These are phyloP conservation scores for Callyntrura sp. DNA, from an alignment of 2,888 invertebrate species.

Conservation along the genomic window DNA sequence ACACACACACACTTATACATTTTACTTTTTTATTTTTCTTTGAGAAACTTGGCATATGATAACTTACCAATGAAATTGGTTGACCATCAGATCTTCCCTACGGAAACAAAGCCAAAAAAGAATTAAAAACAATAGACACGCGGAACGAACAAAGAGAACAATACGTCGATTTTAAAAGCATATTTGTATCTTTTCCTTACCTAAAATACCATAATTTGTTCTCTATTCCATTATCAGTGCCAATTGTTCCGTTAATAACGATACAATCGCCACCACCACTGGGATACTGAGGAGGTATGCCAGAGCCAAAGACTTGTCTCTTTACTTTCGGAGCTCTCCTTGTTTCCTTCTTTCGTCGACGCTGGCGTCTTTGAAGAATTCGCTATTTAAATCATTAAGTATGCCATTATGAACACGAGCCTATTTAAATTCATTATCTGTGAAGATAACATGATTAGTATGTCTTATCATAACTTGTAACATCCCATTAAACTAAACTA, in stretches of 20 bases:
- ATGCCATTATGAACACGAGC: no score
- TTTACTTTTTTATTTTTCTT: no score
- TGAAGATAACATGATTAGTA: background rate
- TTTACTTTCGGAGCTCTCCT: conserved; percentile 5
- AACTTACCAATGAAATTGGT: conserved; percentile 72
- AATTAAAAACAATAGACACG: no score
- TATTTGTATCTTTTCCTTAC: no score
- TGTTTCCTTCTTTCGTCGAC: conserved; percentile 21
- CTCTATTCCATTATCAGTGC: conserved; percentile 57
- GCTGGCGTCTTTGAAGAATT: conserved; percentile 30
- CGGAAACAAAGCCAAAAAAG: no score
- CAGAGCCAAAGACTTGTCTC: conserved; percentile 37
- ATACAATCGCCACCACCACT: conserved; percentile 7
- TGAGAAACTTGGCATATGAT: background rate
- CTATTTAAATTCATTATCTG: background rate
- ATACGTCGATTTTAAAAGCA: no score
- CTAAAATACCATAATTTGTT: conserved; percentile 76
- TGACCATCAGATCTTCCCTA: conserved; percentile 73
- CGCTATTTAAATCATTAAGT: conserved; percentile 8
- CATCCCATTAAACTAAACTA: background rate
- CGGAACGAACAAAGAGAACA: no score
- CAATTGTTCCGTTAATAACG: conserved; percentile 57
- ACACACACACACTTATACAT: background rate
- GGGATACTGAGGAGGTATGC: no score
- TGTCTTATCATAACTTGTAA: no score